Evolutionary conservation across 2,113 vertebrate species (phyloP).

Genomic region (Pipa parva): DNA sequence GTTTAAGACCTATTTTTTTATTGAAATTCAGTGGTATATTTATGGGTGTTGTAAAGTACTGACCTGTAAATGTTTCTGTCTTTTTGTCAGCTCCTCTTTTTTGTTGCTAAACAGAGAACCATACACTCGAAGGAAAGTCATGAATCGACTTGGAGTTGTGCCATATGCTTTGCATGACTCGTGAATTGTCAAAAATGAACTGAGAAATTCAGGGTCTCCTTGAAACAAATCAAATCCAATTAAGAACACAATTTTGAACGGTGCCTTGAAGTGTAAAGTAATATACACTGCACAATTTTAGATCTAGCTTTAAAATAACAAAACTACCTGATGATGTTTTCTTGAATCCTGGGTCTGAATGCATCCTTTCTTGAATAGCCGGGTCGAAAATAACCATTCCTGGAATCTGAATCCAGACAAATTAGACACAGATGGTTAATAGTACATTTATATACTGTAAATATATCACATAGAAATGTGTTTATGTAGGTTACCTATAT

Average conservation of each 20-base stretch:
- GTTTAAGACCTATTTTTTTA: no score
- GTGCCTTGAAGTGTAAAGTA: no score
- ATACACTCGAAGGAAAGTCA: slow-evolving; percentile 84
- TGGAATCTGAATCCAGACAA: slow-evolving; percentile 72
- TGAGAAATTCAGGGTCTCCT: slow-evolving; percentile 73
- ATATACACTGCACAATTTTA: no score
- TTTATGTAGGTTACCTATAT: no score
- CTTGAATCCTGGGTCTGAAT: slow-evolving; percentile 50
- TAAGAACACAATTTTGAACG: slow-evolving; percentile 13
- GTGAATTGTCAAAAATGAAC: slow-evolving; percentile 84
- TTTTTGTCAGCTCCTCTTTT: slow-evolving; percentile 78
- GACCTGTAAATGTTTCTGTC: slow-evolving; percentile 92
- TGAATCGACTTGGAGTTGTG: slow-evolving; percentile 87
- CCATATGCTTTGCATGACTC: slow-evolving; percentile 81
- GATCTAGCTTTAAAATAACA: not conserved
- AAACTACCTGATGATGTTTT: slow-evolving; percentile 64
- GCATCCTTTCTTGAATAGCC: slow-evolving; percentile 56
- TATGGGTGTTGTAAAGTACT: no score
- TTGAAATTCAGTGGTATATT: no score
- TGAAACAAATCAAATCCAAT: slow-evolving; percentile 38
- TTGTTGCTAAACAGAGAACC: slow-evolving; percentile 77
- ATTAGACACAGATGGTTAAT: not conserved
- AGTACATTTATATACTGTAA: no score
- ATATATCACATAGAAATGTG: no score
- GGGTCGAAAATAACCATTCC: slow-evolving; percentile 79